Percentiles rank a stretch among this genome's conserved stretches.
Evolutionary conservation across 2,113 vertebrate genomes (phyloP).

Genomic region (Cyprinodon variegatus): DNA sequence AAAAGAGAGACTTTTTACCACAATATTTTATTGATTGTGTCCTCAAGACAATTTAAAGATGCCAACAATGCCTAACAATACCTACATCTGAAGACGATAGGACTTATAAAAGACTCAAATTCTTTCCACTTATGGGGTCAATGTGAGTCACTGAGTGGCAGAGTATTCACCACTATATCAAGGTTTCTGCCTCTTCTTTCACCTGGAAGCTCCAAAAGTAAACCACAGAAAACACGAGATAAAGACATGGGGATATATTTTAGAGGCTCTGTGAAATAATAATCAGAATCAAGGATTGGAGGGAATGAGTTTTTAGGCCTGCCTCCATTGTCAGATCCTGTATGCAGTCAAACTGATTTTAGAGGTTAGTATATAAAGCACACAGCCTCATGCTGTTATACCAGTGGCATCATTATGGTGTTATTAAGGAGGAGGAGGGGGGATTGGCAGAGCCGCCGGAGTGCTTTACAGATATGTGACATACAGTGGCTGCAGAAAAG

Average conservation of each 20-base stretch:
- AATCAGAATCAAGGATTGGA: conserved; percentile 7
- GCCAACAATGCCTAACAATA: conserved; percentile 17
- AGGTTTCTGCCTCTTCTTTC: conserved; percentile 38
- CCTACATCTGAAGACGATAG: conserved; percentile 33
- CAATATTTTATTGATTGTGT: conserved; percentile 2
- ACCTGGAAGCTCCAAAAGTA: conserved; percentile 22
- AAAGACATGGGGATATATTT: conserved; percentile 17
- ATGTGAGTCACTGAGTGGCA: conserved; percentile 50
- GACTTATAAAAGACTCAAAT: conserved; percentile 50
- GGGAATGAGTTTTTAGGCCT: conserved; percentile 19
- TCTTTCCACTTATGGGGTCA: conserved; percentile 55
- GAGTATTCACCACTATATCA: conserved; percentile 27
- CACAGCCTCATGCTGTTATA: conserved; percentile 51
- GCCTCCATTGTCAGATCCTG: conserved; percentile 62
- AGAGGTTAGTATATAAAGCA: conserved; percentile 70
- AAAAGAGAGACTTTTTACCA: not conserved
- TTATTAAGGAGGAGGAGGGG: conserved; percentile 52
- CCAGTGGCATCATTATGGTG: conserved; percentile 68
- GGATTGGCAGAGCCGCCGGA: conserved; percentile 28
- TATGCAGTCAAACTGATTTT: conserved; percentile 71
- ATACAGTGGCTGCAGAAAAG: conserved; percentile 23
- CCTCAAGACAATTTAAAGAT: not conserved
- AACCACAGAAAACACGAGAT: conserved; percentile 25
- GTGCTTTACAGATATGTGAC: conserved; percentile 65
- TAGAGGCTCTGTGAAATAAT: conserved; percentile 7